A percentile compares a stretch with the other conserved stretches of the same genome.
Conservation (phyloP, 2,113 vertebrate species). For the Amphiprion ocellaris region DNA sequence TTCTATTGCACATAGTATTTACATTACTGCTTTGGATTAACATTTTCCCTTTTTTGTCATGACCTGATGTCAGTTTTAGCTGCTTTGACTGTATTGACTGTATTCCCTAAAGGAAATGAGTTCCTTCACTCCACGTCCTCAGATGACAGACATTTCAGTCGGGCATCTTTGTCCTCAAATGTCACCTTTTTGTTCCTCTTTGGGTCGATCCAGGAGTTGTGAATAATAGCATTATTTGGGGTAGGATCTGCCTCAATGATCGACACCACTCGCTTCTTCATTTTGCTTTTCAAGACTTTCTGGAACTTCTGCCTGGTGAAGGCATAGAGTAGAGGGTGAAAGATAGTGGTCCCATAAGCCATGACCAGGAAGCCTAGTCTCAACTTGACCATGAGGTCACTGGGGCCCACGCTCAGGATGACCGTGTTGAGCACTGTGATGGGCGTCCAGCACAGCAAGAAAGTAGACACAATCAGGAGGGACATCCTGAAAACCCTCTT, state of each 20-base stretch:
- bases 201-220: constrained; percentile 99
- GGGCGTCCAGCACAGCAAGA: constrained; percentile 98
- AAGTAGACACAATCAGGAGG: constrained; percentile 97
- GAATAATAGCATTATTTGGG: constrained; percentile 96
- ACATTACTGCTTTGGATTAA: constrained; percentile 81
- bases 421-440: constrained; percentile 97
- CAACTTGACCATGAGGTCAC: constrained; percentile 93
- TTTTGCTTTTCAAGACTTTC: constrained; percentile 98
- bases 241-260: constrained; percentile 97
- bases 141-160: constrained; percentile 93
- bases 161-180: constrained; percentile 92
- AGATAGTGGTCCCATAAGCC: constrained; percentile 99
- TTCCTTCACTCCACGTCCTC: constrained; percentile 81
- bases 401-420: constrained; percentile 94
- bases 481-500: constrained; percentile 98
- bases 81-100: constrained; percentile 55
- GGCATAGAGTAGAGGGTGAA: constrained; percentile 97
- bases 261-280: constrained; percentile 99
- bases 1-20: constrained; percentile 74
- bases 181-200: constrained; percentile 96
- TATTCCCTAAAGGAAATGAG: constrained; percentile 11
- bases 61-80: constrained; percentile 72
- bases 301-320: constrained; percentile 99
- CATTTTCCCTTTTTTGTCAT: constrained; percentile 76
- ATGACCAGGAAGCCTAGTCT: constrained; percentile 98